Base-by-base conservation (phyloP, 2,888 invertebrate genomes). In the Ectemnius cavifrons region DNA sequence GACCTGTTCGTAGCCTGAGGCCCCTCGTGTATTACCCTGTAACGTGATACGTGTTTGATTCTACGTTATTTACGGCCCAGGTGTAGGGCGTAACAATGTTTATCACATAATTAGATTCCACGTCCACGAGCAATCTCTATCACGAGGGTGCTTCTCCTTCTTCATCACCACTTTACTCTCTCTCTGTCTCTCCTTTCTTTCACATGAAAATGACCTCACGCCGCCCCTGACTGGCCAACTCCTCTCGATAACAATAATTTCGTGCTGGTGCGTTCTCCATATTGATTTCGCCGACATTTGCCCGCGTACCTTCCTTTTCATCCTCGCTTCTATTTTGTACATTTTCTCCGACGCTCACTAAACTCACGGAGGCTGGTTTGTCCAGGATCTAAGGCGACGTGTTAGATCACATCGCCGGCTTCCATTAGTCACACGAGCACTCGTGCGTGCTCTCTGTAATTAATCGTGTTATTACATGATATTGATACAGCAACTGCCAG, bases 21-120 rank as follows among this genome's bases (percentile, higher is more conserved):
- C 56, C 63, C 52, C 52, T 59, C 67, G 76, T 78, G 73, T 80
- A 82, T 85, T 83, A 81, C 78, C 71, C 77, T 74, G 84, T 81
- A 84, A 85, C 81, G 59, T 60, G 84, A 85, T 83, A 84, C 85
- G 75, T 73, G 67, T 84, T 79, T 84, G 82, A 86, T 84, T 84
- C 83, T 80, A 85, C 84, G 78, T 85, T 85, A 85, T 85, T 84
- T 84, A 78, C 81, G 71, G 67, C 52, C 75, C 79, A 81, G 81
- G 81, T 84, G 84, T 73, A 78, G 68, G 66, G 63, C 73, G 71
- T 74, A 80, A 84, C 80, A 83, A 79, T 84, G 79, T 83, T 85
- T 80, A 82, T 84, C 81, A 66, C 77, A 71, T 82, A 84, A 81
- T 84, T 82, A 80, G 83, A 82, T 78, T 84, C 82, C 73, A 82